These are phyloP conservation scores for Protosalanx chinensis DNA, from an alignment of 2,797 vertebrate species.

Conservation along the genomic window DNA sequence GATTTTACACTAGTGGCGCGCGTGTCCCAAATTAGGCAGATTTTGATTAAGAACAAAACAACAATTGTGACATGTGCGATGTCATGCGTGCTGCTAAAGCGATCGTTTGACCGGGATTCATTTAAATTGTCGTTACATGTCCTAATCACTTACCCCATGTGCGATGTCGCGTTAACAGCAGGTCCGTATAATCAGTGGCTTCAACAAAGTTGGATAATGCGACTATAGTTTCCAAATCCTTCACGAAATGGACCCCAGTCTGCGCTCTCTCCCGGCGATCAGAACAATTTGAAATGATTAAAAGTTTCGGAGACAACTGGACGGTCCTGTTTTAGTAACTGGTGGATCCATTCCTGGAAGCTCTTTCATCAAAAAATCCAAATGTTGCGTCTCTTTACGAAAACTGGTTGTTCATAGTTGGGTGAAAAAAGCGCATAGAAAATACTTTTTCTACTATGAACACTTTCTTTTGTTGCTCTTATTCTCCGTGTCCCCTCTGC, in stretches of 20 bases:
- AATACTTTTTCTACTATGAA: slow-evolving; percentile 15
- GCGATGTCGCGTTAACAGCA: slow-evolving; percentile 43
- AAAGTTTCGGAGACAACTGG: slow-evolving; percentile 48
- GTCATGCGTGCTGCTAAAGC: too few relatives aligned
- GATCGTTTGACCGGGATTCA: not conserved
- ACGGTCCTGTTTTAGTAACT: slow-evolving; percentile 42
- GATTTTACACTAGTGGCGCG: too few relatives aligned
- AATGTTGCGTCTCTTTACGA: slow-evolving; percentile 1
- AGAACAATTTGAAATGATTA: slow-evolving; percentile 33
- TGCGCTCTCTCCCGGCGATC: slow-evolving; percentile 7
- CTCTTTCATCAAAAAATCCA: slow-evolving; percentile 24
- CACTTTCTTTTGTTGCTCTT: slow-evolving; percentile 54
- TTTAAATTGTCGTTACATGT: not conserved
- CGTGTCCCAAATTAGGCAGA: too few relatives aligned
- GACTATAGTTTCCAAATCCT: slow-evolving; percentile 28
- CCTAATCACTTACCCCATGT: slow-evolving; percentile 72
- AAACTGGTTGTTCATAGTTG: slow-evolving; percentile 5
- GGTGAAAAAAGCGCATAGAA: not conserved
- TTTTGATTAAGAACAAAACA: too few relatives aligned
- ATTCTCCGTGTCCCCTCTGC: slow-evolving; percentile 44
- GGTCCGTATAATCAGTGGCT: slow-evolving; percentile 24
- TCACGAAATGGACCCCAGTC: slow-evolving; percentile 30
- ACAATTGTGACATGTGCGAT: too few relatives aligned
- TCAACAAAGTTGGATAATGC: slow-evolving; percentile 54
- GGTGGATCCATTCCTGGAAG: slow-evolving; percentile 59